Evolutionary conservation across 2,888 invertebrate genomes (phyloP), one percentile per base, ranked within the genome.

Genomic region (Drosophila melanosoma): DNA sequence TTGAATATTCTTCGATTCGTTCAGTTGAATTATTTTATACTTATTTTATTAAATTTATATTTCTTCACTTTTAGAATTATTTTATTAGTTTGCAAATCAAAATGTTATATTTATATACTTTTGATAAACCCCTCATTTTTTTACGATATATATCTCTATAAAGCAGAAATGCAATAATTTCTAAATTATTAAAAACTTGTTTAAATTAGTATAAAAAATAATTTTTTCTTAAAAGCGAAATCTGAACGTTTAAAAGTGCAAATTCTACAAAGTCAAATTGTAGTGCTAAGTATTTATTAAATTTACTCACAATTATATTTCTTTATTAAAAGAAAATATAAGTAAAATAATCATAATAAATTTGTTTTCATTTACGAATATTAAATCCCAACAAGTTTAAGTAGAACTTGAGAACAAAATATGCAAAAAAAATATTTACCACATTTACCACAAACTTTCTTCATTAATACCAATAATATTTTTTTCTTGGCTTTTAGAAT

Each of bases 151-250:
- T n/a, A 11, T 42, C 5, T 42, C 1, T 6, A 12, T 6, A 6
- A 1, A 11, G 1, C 3, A 42, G 6, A 20, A 3, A 3, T 12
- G 0, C 1, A 12, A 20, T 20, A 3, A 12, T 20, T 45, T 20
- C 15, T 11, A 7, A 1, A 38, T n/a, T 45, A 20, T 20, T 3
- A 3, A 20, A 1, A 7, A 12, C 12, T 15, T 7, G 0, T 2
- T 0, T 23, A 4, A 45, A 1, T 45, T 4, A 1, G 12, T 1
- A 12, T 23, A 45, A 45, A 4, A 15, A 15, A 20, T 1, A 0
- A 6, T 7, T 3, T 20, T 0, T 20, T 45, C 15, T 12, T 3
- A 7, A 3, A 3, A 12, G 1, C 11, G 0, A 0, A 3, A 42
- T 6, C 6, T 11, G 2, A n/a, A 1, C n/a, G 1, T 3, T 12